phyloP scores from a whole-genome alignment of 2,797 vertebrate species.

The Rhabdomys pumilio region DNA sequence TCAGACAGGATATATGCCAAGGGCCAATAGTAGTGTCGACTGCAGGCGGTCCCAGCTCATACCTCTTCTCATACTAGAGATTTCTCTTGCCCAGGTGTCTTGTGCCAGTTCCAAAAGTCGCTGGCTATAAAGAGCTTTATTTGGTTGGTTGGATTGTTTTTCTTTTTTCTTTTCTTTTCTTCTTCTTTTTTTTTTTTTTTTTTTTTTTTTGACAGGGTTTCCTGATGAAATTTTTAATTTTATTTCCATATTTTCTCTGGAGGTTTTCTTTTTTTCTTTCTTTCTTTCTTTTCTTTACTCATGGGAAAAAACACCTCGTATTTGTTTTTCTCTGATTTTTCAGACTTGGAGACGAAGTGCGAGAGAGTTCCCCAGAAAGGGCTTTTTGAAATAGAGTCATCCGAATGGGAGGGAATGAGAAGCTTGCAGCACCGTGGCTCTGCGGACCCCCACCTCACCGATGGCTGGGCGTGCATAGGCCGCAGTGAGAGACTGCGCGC shows the following conservation, averaged over 20 bases:
- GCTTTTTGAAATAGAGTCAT: slow-evolving; percentile 65
- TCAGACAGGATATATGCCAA: neutral
- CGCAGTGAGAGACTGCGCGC: slow-evolving; percentile 48
- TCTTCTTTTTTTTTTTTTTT: too few relatives aligned
- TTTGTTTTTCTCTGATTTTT: slow-evolving; percentile 47
- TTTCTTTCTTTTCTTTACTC: neutral
- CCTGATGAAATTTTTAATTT: slow-evolving; percentile 37
- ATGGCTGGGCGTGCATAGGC: slow-evolving; percentile 54
- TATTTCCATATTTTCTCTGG: slow-evolving; percentile 5
- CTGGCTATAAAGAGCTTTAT: neutral
- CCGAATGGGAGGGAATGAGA: slow-evolving; percentile 66
- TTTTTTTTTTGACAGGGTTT: too few relatives aligned
- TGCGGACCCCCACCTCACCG: slow-evolving; percentile 33
- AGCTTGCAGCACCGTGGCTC: slow-evolving; percentile 40
- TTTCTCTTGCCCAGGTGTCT: neutral
- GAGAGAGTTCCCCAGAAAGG: slow-evolving; percentile 67
- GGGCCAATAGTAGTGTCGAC: neutral
- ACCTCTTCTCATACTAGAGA: neutral
- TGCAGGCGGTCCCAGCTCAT: neutral
- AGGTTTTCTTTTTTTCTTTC: neutral
- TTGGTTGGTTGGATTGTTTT: neutral
- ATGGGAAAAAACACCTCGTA: neutral
- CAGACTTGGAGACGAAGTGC: slow-evolving; percentile 71
- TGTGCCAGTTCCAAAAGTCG: neutral
- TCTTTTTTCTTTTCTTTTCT: too few relatives aligned